Base-by-base conservation (phyloP, 2,888 invertebrate genomes). In the Brachylomia viminalis region DNA sequence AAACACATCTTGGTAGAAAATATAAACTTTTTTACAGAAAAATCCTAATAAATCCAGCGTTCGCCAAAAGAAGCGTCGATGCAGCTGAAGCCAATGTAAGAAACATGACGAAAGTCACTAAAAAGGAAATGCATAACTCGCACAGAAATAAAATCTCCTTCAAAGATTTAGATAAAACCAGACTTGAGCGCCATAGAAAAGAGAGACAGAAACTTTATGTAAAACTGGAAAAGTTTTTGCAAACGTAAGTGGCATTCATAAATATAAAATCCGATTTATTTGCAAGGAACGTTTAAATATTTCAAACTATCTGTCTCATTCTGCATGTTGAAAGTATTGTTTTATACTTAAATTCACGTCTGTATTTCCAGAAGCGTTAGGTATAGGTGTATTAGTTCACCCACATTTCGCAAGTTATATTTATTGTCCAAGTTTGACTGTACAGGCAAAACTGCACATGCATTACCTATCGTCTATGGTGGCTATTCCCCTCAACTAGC, bases 181-280 rank as follows among this genome's bases (percentile, higher is more conserved):
- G 90, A 81, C 90, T 96, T 30, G 94, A 97, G 80, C 97, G 97
- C 84, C 97, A 98, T 91, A 97, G 97, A 87, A 92, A 97, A 76
- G 97, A 97, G 73, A 96, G 97, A 89, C 95, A 97, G 83, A 97
- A 97, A 85, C 93, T 98, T 71, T 98, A 97, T 92, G 94, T 89
- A 64, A 98, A 97, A 93, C 90, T 98, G 66, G 97, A 98, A 92
- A 96, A 95, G 86, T 96, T 98, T 90, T 93, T 98, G 79, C 95
- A 96, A 88, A 97, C 97, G 98, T 98, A 94, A 97, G 97, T 97
- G 86, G 86, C 70, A 64, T 86, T 84, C 64, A 75, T 82, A 84
- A 81, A 87, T 82, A 67, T 75, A 52, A 56, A 72, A 77, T 69
- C 54, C 52, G 70, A 79, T 79, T 85, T 82, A 67, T 79, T 86